phyloP scores from a whole-genome alignment of 2,797 vertebrate genomes.

The Paramormyrops hopkinsi region DNA sequence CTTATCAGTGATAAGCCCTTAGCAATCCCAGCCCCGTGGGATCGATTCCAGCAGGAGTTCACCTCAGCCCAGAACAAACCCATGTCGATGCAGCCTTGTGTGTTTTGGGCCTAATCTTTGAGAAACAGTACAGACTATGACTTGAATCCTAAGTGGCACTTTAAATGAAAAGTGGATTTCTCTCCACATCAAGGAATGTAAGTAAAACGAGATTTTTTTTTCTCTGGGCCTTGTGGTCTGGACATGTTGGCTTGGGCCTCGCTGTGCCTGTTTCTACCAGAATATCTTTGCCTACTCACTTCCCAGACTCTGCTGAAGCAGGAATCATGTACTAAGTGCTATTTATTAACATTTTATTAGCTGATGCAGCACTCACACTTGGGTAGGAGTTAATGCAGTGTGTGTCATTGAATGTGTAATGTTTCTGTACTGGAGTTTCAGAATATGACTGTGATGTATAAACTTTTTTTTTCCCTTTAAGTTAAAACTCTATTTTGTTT shows the following conservation, averaged over 20 bases:
- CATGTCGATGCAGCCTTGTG: not conserved
- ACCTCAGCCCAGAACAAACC: not conserved
- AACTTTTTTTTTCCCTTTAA: not conserved
- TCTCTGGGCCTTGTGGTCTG: not conserved
- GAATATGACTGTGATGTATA: not conserved
- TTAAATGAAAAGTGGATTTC: slow-evolving; percentile 8
- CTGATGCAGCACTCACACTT: not conserved
- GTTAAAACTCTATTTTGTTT: not conserved
- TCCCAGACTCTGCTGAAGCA: not conserved
- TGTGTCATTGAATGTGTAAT: not conserved
- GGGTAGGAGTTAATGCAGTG: not conserved
- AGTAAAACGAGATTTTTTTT: not conserved
- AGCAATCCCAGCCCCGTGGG: not conserved
- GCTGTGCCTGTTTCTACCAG: not conserved
- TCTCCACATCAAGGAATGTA: slow-evolving; percentile 4
- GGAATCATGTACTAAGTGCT: not conserved
- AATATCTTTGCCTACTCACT: not conserved
- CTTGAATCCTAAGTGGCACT: slow-evolving; percentile 4
- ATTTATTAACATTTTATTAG: slow-evolving; percentile 11
- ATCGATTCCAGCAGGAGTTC: slow-evolving; percentile 5
- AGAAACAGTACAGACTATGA: slow-evolving; percentile 10
- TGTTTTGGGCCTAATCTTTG: not conserved
- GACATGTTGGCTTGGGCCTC: not conserved
- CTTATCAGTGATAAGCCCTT: slow-evolving; percentile 2
- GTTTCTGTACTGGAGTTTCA: not conserved